Evolutionary conservation across 2,888 invertebrate genomes (phyloP).

Genomic region (Germaria angustata): DNA sequence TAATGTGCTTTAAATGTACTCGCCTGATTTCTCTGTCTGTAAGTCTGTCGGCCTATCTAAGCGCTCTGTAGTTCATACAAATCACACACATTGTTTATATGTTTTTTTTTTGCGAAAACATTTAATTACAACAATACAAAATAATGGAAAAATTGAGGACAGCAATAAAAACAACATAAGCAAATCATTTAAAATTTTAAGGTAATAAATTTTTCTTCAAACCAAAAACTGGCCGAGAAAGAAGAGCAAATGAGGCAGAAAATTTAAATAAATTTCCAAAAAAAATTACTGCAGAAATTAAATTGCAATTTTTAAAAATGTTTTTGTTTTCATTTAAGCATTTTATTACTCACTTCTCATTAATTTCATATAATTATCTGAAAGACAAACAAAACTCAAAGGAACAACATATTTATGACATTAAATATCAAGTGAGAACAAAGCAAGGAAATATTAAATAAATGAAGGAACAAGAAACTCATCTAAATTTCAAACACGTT

Average conservation of each 20-base stretch:
- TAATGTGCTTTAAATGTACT: conserved; percentile 7
- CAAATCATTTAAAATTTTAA: conserved; percentile 46
- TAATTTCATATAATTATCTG: conserved; percentile 41
- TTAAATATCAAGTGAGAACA: conserved; percentile 35
- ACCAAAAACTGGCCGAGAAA: conserved; percentile 1
- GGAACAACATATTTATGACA: conserved; percentile 40
- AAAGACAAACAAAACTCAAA: background rate
- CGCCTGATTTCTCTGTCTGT: background rate
- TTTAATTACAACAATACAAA: conserved; percentile 12
- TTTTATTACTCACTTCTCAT: conserved; percentile 18
- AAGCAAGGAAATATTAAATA: background rate
- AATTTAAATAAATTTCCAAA: conserved; percentile 11
- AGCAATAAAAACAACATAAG: conserved; percentile 36
- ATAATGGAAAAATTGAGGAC: conserved; percentile 48
- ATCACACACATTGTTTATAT: conserved; percentile 58
- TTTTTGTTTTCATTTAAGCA: background rate
- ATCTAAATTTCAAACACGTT: conserved; percentile 62
- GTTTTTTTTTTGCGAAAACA: conserved; percentile 24
- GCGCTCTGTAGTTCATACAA: conserved; percentile 21
- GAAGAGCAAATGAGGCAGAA: background rate
- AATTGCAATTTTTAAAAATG: conserved; percentile 35
- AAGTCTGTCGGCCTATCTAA: background rate
- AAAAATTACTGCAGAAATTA: conserved; percentile 47
- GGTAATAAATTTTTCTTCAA: conserved; percentile 44
- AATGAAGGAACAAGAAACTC: conserved; percentile 17